Evolutionary conservation across 2,113 vertebrate species (phyloP).

Genomic region (Bujurquina vittata): DNA sequence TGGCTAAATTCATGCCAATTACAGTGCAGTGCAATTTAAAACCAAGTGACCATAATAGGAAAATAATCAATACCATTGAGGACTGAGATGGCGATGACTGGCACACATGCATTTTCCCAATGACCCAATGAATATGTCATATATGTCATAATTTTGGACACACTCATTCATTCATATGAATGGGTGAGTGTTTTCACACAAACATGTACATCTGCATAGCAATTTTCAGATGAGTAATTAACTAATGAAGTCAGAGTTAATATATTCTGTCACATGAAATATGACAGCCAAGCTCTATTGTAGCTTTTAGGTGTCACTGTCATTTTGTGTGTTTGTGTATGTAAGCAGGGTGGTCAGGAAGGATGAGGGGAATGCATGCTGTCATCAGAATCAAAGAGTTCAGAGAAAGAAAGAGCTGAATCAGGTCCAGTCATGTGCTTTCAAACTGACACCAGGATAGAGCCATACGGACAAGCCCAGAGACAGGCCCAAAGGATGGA

Average conservation of each 20-base stretch:
- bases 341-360: conserved; percentile 36
- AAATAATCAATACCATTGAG: neutral
- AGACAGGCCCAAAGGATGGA: conserved; percentile 21
- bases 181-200: no score
- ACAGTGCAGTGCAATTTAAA: neutral
- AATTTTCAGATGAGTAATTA: neutral
- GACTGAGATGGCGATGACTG: neutral
- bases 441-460: conserved; percentile 44
- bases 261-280: neutral
- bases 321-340: conserved; percentile 54
- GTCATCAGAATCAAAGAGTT: conserved; percentile 77
- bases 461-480: conserved; percentile 25
- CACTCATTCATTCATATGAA: no score
- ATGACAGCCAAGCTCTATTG: neutral
- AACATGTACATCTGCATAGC: neutral
- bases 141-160: no score
- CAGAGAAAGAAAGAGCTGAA: conserved; percentile 77
- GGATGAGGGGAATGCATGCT: conserved; percentile 72
- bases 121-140: no score
- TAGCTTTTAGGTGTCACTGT: conserved; percentile 30
- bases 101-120: neutral
- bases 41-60: neutral
- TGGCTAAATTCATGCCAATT: neutral
- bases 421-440: conserved; percentile 78
- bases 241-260: neutral